Percentiles rank a stretch among this genome's conserved stretches.
Conservation (phyloP, 2,113 vertebrate species). For the Tichodroma muraria region DNA sequence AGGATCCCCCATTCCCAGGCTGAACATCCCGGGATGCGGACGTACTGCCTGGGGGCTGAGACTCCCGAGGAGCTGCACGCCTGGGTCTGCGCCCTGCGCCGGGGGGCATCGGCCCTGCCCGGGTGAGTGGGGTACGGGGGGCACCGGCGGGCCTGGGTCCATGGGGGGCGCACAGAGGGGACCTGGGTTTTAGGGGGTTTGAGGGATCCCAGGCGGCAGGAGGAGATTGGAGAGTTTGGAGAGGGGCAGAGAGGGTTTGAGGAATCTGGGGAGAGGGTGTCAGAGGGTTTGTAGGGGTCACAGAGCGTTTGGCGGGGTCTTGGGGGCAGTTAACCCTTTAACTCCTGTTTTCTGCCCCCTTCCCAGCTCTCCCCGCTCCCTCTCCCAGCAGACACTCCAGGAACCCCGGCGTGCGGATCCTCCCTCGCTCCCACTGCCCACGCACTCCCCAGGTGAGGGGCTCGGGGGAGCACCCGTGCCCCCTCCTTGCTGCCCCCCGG, state of each 20-base stretch:
- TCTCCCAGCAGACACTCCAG: neutral
- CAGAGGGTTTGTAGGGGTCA: too few species aligned
- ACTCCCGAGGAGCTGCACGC: too few species aligned
- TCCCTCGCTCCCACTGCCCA: neutral
- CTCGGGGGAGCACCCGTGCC: too few species aligned
- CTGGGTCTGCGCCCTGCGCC: too few species aligned
- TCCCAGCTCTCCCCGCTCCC: neutral
- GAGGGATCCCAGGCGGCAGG: too few species aligned
- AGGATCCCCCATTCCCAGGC: too few species aligned
- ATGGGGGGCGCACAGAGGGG: neutral
- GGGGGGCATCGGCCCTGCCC: too few species aligned
- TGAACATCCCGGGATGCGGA: too few species aligned
- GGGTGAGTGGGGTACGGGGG: too few species aligned
- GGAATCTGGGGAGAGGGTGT: too few species aligned
- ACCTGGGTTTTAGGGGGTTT: neutral
- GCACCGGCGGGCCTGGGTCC: neutral
- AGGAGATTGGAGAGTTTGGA: neutral
- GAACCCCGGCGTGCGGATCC: neutral
- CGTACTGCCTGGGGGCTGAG: too few species aligned
- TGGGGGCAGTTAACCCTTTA: neutral
- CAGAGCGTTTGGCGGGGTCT: too few species aligned
- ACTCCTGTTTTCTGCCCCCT: neutral
- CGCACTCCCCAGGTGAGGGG: neutral
- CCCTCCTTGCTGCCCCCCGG: neutral
- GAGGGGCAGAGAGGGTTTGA: neutral